These are phyloP conservation scores for Echiichthys vipera DNA, from an alignment of 2,797 vertebrate genomes.

Conservation along the genomic window DNA sequence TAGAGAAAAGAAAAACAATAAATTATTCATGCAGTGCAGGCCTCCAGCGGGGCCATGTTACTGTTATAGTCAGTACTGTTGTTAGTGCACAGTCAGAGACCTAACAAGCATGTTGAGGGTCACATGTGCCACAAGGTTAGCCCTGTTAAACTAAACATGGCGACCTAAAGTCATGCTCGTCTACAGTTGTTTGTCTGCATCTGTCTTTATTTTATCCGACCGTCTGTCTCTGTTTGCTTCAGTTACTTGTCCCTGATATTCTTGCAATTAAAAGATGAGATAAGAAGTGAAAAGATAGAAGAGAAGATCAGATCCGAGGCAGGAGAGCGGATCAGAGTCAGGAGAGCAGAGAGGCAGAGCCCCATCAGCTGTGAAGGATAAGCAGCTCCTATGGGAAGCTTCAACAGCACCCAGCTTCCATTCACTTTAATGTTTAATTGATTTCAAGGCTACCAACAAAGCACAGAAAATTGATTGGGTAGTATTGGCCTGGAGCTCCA, in stretches of 20 bases:
- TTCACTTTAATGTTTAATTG: conserved; percentile 32
- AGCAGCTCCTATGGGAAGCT: conserved; percentile 26
- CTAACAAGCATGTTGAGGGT: no score
- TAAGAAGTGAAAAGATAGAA: background rate
- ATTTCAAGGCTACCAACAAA: conserved; percentile 13
- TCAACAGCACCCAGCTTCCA: no score
- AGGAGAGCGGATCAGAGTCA: background rate
- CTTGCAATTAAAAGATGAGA: background rate
- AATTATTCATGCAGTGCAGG: no score
- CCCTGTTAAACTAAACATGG: no score
- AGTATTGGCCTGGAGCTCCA: background rate
- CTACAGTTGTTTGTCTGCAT: background rate
- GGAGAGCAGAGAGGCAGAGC: conserved; percentile 3
- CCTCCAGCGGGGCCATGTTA: no score
- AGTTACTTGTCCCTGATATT: background rate
- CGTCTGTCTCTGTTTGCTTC: background rate
- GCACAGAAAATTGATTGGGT: background rate
- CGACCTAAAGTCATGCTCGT: no score
- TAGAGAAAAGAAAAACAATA: no score
- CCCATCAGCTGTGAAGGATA: conserved; percentile 38
- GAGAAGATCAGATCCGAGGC: background rate
- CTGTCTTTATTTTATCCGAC: background rate
- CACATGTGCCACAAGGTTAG: no score
- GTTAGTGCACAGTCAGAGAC: no score
- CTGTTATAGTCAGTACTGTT: no score